These are phyloP conservation scores for Poeciliopsis turrubarensis DNA, from an alignment of 2,113 vertebrate genomes.

Conservation along the genomic window DNA sequence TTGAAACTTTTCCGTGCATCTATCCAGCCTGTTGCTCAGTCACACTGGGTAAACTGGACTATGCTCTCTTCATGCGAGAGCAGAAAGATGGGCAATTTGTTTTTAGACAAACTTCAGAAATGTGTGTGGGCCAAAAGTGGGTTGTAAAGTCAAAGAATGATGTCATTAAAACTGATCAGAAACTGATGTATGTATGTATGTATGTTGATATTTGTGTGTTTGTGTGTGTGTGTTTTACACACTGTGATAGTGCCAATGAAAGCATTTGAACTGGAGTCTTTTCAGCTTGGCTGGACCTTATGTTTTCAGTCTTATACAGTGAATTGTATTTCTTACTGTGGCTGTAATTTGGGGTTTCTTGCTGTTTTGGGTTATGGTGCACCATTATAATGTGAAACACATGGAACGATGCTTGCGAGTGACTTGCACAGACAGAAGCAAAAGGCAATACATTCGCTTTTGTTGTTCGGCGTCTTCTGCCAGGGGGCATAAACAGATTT, in stretches of 20 bases:
- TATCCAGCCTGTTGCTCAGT: slow-evolving; percentile 3
- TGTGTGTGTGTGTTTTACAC: neutral
- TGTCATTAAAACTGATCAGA: slow-evolving; percentile 61
- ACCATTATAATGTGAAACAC: slow-evolving; percentile 70
- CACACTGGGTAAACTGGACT: slow-evolving; percentile 27
- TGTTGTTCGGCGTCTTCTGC: slow-evolving; percentile 27
- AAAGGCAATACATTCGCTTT: slow-evolving; percentile 5
- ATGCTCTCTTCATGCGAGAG: slow-evolving; percentile 39
- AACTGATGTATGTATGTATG: neutral
- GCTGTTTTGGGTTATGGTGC: slow-evolving; percentile 36
- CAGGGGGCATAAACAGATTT: slow-evolving; percentile 13
- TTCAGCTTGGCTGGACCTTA: slow-evolving; percentile 10
- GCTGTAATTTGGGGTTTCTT: slow-evolving; percentile 60
- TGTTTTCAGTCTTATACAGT: slow-evolving; percentile 36
- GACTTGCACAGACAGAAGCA: slow-evolving; percentile 18
- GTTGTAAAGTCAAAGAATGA: slow-evolving; percentile 43
- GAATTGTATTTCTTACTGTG: slow-evolving; percentile 43
- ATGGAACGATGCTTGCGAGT: slow-evolving; percentile 50
- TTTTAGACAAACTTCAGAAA: slow-evolving; percentile 44
- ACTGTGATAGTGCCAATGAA: slow-evolving; percentile 32
- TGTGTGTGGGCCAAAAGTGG: slow-evolving; percentile 21
- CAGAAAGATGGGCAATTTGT: slow-evolving; percentile 58
- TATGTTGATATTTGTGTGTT: too few relatives aligned
- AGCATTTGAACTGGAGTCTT: slow-evolving; percentile 6
- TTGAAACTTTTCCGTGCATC: neutral